A percentile compares a stretch with the other conserved stretches of the same genome.
These are phyloP conservation scores for Aldabrachelys gigantea DNA, from an alignment of 2,113 vertebrate genomes.

Conservation along the genomic window DNA sequence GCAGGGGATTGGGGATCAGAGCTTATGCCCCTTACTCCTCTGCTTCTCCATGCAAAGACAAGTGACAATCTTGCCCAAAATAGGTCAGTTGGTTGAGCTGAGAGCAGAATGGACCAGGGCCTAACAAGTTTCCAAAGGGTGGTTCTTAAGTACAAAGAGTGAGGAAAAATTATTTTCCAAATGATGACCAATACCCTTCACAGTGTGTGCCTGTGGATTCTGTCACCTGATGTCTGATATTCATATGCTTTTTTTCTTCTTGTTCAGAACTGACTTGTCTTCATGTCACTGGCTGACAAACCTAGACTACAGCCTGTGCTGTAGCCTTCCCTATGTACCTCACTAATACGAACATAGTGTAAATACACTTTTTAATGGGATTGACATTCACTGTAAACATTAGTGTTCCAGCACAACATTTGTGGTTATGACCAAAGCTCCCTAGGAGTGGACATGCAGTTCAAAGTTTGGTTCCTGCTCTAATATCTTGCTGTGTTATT, in stretches of 20 bases:
- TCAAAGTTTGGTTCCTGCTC: neutral
- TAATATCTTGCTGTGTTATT: neutral
- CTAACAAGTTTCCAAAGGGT: neutral
- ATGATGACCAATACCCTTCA: neutral
- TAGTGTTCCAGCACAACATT: neutral
- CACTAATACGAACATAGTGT: neutral
- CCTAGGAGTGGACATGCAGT: neutral
- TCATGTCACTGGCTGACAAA: neutral
- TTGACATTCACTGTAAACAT: neutral
- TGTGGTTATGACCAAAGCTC: neutral
- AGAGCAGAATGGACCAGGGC: neutral
- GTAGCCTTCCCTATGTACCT: accelerated
- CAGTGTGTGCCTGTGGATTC: neutral
- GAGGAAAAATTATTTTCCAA: neutral
- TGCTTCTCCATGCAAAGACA: neutral
- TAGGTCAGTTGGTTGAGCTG: neutral
- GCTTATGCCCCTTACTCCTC: neutral
- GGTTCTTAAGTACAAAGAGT: neutral
- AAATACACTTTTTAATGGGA: neutral
- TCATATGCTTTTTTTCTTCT: neutral
- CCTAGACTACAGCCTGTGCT: neutral
- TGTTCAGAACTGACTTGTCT: neutral
- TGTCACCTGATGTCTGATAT: neutral
- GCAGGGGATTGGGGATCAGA: neutral
- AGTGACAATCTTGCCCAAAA: neutral